phyloP scores from a whole-genome alignment of 1,140 invertebrate genomes.

The Anagrus nilaparvatae region DNA sequence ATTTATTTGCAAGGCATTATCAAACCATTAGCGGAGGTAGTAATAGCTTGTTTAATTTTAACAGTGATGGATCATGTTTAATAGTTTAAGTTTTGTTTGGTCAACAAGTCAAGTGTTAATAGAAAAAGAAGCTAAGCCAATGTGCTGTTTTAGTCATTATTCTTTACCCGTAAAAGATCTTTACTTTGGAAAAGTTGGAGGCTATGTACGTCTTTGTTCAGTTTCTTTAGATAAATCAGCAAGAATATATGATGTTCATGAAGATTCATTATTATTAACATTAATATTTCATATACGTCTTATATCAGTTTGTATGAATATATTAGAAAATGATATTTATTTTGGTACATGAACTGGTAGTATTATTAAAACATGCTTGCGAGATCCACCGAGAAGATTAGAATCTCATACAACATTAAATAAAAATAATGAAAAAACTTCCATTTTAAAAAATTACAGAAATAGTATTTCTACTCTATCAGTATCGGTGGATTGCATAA shows the following conservation, averaged over 20 bases:
- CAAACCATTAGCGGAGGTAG: constrained; percentile 63
- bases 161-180: constrained; percentile 68
- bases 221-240: constrained; percentile 72
- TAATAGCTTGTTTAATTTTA: too few species aligned
- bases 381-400: constrained; percentile 51
- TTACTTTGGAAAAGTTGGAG: constrained; percentile 48
- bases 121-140: constrained; percentile 44
- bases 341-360: constrained; percentile 60
- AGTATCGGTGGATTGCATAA: constrained; percentile 55
- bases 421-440: constrained; percentile 23
- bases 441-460: constrained; percentile 51
- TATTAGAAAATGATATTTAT: constrained; percentile 59
- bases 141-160: constrained; percentile 63
- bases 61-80: constrained; percentile 60
- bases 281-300: constrained; percentile 64
- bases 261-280: constrained; percentile 57
- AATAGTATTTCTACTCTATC: constrained; percentile 59
- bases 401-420: constrained; percentile 52
- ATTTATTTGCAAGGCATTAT: constrained; percentile 64
- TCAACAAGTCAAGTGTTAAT: constrained; percentile 40
- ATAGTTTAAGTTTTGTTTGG: constrained; percentile 77
- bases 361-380: constrained; percentile 57
- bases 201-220: constrained; percentile 57
- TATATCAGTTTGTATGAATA: constrained; percentile 58
- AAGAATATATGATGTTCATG: constrained; percentile 66